Evolutionary conservation across 2,888 invertebrate species (phyloP).

Genomic region (Anarsia innoxiella): DNA sequence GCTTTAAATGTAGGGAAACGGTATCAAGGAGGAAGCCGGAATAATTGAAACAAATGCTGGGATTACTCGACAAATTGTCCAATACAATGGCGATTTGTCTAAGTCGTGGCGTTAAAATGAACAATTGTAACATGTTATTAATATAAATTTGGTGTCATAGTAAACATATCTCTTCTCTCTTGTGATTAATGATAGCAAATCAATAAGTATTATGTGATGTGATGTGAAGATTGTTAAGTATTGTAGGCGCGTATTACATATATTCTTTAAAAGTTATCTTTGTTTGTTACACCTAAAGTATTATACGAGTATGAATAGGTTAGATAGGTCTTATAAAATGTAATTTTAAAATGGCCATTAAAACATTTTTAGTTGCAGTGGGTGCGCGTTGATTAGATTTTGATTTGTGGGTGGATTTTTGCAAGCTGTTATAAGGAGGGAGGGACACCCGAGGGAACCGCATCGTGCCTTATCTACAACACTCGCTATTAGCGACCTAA

Average conservation of each 20-base stretch:
- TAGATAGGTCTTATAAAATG: no score
- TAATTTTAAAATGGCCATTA: neutral
- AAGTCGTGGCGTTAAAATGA: constrained; percentile 53
- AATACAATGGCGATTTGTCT: constrained; percentile 71
- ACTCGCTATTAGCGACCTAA: constrained; percentile 5
- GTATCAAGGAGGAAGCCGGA: constrained; percentile 55
- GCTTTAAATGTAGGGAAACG: constrained; percentile 50
- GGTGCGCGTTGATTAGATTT: constrained; percentile 8
- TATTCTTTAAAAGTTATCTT: no score
- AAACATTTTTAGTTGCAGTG: constrained; percentile 1
- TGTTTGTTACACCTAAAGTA: no score
- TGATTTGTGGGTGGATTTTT: constrained; percentile 22
- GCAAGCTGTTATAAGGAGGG: constrained; percentile 28
- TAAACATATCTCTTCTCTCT: no score
- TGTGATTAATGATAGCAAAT: no score
- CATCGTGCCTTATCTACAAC: constrained; percentile 60
- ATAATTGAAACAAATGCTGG: constrained; percentile 73
- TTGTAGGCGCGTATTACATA: no score
- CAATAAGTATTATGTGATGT: no score
- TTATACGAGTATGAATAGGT: no score
- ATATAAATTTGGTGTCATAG: constrained; percentile 38
- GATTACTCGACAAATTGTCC: constrained; percentile 73
- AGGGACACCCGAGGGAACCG: constrained; percentile 24
- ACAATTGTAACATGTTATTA: constrained; percentile 52
- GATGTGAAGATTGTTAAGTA: no score